Evolutionary conservation across 2,113 vertebrate genomes (phyloP).

Genomic region (Hippolais icterina): DNA sequence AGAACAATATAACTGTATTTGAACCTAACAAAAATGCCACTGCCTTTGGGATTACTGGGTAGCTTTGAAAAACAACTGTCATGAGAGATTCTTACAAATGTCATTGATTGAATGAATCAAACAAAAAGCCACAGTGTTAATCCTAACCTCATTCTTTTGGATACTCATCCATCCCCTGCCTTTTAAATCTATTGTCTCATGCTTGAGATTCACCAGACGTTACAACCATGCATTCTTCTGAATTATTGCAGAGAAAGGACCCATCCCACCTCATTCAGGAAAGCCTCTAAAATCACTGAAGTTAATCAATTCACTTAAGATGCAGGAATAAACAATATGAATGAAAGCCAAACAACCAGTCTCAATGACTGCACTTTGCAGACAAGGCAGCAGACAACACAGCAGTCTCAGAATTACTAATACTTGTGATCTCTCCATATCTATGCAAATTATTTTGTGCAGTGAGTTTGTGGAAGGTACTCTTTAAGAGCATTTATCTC

Average conservation of each 20-base stretch:
- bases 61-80: conserved; percentile 20
- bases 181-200: neutral
- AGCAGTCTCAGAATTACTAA: neutral
- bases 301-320: neutral
- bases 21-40: conserved; percentile 20
- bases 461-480: neutral
- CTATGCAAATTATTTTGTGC: neutral
- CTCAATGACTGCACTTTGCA: neutral
- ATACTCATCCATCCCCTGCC: neutral
- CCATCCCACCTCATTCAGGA: neutral
- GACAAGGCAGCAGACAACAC: neutral
- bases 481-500: neutral
- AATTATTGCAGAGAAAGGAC: neutral
- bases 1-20: conserved; percentile 3
- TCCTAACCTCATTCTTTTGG: neutral
- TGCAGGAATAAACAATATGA: neutral
- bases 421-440: neutral
- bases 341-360: neutral
- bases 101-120: neutral
- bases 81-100: neutral
- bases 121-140: neutral
- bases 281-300: neutral
- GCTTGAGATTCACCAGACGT: neutral
- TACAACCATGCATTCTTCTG: neutral
- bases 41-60: neutral